These are phyloP conservation scores for Cichlasoma orientale DNA, from an alignment of 2,797 vertebrate species.

Conservation along the genomic window DNA sequence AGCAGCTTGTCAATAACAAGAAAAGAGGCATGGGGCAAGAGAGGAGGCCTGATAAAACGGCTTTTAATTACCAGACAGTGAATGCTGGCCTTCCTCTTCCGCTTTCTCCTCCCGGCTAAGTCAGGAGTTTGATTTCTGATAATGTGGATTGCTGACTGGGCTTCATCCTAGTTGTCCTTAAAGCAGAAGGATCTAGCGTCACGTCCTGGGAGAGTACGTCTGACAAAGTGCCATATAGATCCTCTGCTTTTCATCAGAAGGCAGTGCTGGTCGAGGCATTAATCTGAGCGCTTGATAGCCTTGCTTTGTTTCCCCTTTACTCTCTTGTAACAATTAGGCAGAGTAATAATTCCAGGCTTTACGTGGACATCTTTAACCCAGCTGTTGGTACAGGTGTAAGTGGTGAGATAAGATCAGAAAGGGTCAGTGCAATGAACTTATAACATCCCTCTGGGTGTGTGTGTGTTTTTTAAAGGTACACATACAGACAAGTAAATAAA, in stretches of 20 bases:
- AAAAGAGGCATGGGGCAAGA: conserved; percentile 76
- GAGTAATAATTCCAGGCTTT: conserved; percentile 92
- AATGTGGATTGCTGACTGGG: conserved; percentile 93
- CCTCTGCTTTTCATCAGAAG: conserved; percentile 80
- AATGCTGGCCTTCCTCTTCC: conserved; percentile 81
- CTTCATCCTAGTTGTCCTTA: conserved; percentile 84
- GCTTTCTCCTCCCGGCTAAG: conserved; percentile 77
- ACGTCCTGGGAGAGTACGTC: conserved; percentile 86
- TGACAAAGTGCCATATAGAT: conserved; percentile 97
- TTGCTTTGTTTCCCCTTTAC: conserved; percentile 77
- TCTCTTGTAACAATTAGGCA: conserved; percentile 90
- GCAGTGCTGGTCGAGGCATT: conserved; percentile 87
- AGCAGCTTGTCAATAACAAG: conserved; percentile 84
- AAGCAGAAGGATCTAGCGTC: conserved; percentile 77
- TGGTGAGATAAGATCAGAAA: conserved; percentile 70
- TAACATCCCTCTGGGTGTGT: conserved; percentile 33
- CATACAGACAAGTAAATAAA: not conserved
- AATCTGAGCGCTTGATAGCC: conserved; percentile 84
- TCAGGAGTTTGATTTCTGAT: conserved; percentile 96
- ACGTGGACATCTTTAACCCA: conserved; percentile 89
- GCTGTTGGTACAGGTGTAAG: conserved; percentile 77
- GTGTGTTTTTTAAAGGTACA: not conserved
- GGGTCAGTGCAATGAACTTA: conserved; percentile 60
- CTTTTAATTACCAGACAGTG: conserved; percentile 96
- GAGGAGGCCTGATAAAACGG: conserved; percentile 87